Evolutionary conservation across 2,113 vertebrate species (phyloP), one percentile per base, ranked within the genome.

Genomic region (Coregonus clupeaformis): DNA sequence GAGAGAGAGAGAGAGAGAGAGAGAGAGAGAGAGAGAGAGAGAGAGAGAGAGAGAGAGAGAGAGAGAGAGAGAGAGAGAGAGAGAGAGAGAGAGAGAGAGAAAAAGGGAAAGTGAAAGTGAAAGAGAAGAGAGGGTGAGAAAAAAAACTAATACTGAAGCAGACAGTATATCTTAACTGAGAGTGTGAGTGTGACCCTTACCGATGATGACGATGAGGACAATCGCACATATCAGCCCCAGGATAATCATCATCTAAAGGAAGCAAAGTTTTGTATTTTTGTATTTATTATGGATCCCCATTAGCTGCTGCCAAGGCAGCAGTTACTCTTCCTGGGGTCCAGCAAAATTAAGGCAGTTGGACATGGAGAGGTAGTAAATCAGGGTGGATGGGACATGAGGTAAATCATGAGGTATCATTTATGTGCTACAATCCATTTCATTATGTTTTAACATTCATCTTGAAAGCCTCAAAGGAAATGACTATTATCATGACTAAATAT

Each of bases 201-300:
- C 93, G 29, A 98, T 93, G 76, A 98, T 96, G 91, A 99, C 95
- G 84, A 98, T 93, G 91, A 99, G 94, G 89, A 98, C 80, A 77
- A 98, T 86, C 77, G 97, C 79, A 73, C 96, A 91, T 84, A 98
- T 94, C 74, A 93, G 91, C 71, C 97, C 94, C 85, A 98, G 90
- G 80, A 99, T 98, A 66, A 95, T 96, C 97, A 98, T 98, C 97
- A 99, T 99, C 97, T 99, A 82, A 68, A 78, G 72, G 64, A 67
- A 76, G 30, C 29, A 67, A 16, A 29, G 27, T 29, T 30, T 13
- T 24, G 27, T 27, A 64, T 27, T 11, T 42, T 11, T 42, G 2
- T 2, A 42, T 11, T 6, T 36, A 36, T 36, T 36, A 55, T 4
- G 52, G 52, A 11, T 71, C 36, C 9, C 36, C 36, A 36, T 36